Evolutionary conservation across 2,888 invertebrate genomes (phyloP).

Genomic region (Drosophila colorata): DNA sequence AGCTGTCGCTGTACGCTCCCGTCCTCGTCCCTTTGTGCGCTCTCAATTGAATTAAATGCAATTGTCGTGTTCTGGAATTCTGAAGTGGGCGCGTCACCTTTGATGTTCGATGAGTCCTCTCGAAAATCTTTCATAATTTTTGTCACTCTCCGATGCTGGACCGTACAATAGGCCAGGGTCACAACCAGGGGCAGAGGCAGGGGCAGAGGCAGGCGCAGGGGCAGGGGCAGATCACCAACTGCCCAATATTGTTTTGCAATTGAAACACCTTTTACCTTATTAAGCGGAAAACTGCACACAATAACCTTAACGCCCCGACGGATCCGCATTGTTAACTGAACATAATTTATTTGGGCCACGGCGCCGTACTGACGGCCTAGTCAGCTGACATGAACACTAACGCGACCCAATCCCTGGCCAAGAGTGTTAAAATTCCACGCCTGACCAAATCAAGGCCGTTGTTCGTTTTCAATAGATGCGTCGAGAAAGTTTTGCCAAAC

Average conservation of each 20-base stretch:
- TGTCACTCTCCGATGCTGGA: constrained; percentile 48
- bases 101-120: constrained; percentile 54
- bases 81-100: constrained; percentile 74
- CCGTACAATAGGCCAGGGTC: constrained; percentile 43
- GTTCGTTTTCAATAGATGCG: background rate
- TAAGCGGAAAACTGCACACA: constrained; percentile 70
- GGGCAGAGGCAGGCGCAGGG: background rate
- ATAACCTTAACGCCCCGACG: constrained; percentile 37
- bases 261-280: constrained; percentile 75
- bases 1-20: constrained; percentile 28
- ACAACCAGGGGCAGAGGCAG: background rate
- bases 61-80: constrained; percentile 61
- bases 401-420: constrained; percentile 13
- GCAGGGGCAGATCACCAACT: constrained; percentile 16
- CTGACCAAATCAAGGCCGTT: background rate
- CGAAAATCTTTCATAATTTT: constrained; percentile 73
- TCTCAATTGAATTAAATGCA: constrained; percentile 62
- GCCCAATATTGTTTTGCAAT: constrained; percentile 63
- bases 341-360: constrained; percentile 71
- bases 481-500: background rate
- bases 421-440: constrained; percentile 7
- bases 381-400: constrained; percentile 1
- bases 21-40: constrained; percentile 31
- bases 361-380: constrained; percentile 61
- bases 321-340: constrained; percentile 62